Base-by-base conservation (phyloP, 1,140 invertebrate genomes). In the Drosophila grimshawi region DNA sequence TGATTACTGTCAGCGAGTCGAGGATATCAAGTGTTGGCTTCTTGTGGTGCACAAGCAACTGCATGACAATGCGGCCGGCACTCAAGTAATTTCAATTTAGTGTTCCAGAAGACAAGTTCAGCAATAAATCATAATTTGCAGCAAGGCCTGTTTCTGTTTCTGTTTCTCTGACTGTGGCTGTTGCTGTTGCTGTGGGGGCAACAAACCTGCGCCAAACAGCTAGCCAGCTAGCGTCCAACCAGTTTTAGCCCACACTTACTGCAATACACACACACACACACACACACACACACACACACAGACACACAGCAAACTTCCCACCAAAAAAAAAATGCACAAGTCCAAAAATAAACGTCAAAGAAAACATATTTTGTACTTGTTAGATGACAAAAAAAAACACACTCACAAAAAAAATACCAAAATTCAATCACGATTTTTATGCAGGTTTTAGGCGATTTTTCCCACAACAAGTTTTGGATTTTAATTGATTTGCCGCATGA, bases 211-310 rank as follows among this genome's bases (percentile, higher is more conserved):
- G 63, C 53, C 59, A 64, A 35, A 33, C 33, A 37, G 33, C 11
- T n/a, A 59, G 19, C 51, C 10, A 55, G 35, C 60, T 53, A 72
- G 46, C 72, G 66, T 55, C 60, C 80, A 89, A 88, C 85, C 85
- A 89, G 85, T 88, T 86, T 19, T 88, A 53, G 80, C 81, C 80
- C 85, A 88, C 85, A 88, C 85, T 86, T 88, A 86, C 70, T 89
- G 70, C 55, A 68, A 51, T 29, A 61, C 69, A 77, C 55, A 56
- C 64, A 56, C 69, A 69, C 59, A 64, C 57, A 78, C 65, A 78
- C 64, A 77, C 68, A 73, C 57, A 69, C 41, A 73, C 53, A 33
- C 5, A 37, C n/a, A 61, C 69, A 77, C 55, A 56, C 64, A 56
- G 64, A 69, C 59, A 64, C 19, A 43, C 56, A 66, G 39, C 7